Conservation (phyloP, 1,140 invertebrate genomes). For the Cryptotermes secundus region DNA sequence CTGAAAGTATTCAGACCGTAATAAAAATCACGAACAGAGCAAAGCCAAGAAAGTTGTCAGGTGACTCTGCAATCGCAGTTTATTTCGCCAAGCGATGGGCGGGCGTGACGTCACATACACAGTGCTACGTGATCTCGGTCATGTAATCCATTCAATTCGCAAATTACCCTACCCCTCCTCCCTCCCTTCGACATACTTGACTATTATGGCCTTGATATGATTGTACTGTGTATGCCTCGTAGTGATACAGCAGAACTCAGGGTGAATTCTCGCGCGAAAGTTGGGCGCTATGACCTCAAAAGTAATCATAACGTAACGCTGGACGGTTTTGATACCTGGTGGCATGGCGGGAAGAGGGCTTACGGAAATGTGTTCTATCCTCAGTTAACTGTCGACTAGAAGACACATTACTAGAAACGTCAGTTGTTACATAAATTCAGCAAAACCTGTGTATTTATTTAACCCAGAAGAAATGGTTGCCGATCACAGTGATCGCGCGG, state of each 20-base stretch:
- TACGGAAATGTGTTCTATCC: too few species aligned
- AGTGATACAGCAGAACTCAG: not conserved
- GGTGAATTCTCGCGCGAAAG: not conserved
- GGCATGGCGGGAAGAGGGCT: too few species aligned
- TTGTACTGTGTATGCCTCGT: not conserved
- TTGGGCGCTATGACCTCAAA: too few species aligned
- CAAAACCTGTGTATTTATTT: too few species aligned
- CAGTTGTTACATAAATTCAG: too few species aligned
- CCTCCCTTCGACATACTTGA: not conserved
- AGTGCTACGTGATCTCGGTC: slow-evolving; percentile 18
- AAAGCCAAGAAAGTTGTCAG: not conserved
- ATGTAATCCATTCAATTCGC: not conserved
- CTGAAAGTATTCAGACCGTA: not conserved
- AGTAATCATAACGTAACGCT: too few species aligned
- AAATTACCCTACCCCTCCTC: not conserved
- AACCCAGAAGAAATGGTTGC: too few species aligned
- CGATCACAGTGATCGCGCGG: too few species aligned
- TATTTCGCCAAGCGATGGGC: not conserved
- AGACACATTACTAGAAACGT: too few species aligned
- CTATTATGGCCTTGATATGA: not conserved
- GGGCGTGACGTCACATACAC: not conserved
- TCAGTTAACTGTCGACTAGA: too few species aligned
- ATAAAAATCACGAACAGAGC: not conserved
- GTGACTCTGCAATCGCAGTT: not conserved
- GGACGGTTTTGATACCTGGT: too few species aligned